phyloP scores from a whole-genome alignment of 2,113 vertebrate genomes.

The Elachura formosa region DNA sequence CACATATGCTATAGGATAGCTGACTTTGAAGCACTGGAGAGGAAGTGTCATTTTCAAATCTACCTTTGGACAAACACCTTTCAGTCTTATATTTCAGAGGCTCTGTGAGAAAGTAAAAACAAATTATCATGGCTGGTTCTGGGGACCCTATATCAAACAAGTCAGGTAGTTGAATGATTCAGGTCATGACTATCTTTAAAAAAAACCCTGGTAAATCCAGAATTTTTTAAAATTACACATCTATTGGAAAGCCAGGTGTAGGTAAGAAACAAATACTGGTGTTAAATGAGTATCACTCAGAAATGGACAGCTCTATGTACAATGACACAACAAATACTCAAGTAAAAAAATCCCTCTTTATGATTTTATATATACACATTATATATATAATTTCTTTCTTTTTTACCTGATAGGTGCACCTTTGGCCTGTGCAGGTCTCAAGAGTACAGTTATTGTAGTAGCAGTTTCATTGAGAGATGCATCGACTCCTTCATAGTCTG shows the following conservation, averaged over 20 bases:
- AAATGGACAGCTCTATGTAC: not conserved
- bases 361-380: not conserved
- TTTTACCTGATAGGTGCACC: slow-evolving; percentile 95
- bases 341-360: not conserved
- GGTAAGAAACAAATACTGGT: not conserved
- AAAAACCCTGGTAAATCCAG: not conserved
- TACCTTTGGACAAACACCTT: slow-evolving; percentile 59
- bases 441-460: slow-evolving; percentile 93
- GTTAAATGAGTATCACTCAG: not conserved
- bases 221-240: not conserved
- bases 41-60: slow-evolving; percentile 53
- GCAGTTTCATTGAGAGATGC: slow-evolving; percentile 96
- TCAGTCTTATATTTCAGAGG: slow-evolving; percentile 40
- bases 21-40: slow-evolving; percentile 50
- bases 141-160: not conserved
- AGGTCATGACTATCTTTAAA: not conserved
- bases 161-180: slow-evolving; percentile 1
- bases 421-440: slow-evolving; percentile 96
- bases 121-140: not conserved
- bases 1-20: not conserved
- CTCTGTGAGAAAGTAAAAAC: slow-evolving; percentile 33
- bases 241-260: not conserved
- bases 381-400: not conserved
- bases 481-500: slow-evolving; percentile 92
- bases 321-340: not conserved